A percentile compares a stretch with the other conserved stretches of the same genome.
Conservation (phyloP, 2,888 invertebrate genomes). For the Cheilosia grossa region DNA sequence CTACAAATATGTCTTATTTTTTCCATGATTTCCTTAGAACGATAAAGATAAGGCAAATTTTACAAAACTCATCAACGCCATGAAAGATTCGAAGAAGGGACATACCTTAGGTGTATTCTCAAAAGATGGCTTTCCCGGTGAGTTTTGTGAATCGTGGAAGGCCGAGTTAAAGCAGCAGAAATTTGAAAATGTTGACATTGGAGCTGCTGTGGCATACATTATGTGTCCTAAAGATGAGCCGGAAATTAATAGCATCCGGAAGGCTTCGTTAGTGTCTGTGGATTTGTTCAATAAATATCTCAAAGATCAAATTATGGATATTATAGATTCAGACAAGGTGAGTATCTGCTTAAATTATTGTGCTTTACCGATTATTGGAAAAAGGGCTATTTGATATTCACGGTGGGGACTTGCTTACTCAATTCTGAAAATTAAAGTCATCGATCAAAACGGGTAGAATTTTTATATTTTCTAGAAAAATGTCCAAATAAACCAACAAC, state of each 20-base stretch:
- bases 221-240: slow-evolving; percentile 98
- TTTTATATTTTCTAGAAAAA: no score
- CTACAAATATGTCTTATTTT: background rate
- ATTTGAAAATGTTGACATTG: slow-evolving; percentile 94
- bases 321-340: slow-evolving; percentile 98
- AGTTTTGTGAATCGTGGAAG: slow-evolving; percentile 97
- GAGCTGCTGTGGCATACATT: slow-evolving; percentile 91
- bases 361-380: background rate
- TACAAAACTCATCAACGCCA: slow-evolving; percentile 89
- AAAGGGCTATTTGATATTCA: no score
- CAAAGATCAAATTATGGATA: slow-evolving; percentile 98
- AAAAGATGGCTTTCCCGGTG: slow-evolving; percentile 97
- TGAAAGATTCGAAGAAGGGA: slow-evolving; percentile 94
- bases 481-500: no score
- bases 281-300: slow-evolving; percentile 98
- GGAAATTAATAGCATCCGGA: slow-evolving; percentile 94
- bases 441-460: no score
- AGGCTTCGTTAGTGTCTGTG: slow-evolving; percentile 95
- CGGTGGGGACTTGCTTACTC: no score
- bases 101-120: slow-evolving; percentile 94
- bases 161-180: slow-evolving; percentile 89
- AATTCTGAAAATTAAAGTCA: no score
- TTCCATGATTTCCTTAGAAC: slow-evolving; percentile 84
- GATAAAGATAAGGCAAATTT: slow-evolving; percentile 97
- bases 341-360: slow-evolving; percentile 49